These are phyloP conservation scores for Salminus brasiliensis DNA, from an alignment of 2,113 vertebrate species.

Conservation along the genomic window DNA sequence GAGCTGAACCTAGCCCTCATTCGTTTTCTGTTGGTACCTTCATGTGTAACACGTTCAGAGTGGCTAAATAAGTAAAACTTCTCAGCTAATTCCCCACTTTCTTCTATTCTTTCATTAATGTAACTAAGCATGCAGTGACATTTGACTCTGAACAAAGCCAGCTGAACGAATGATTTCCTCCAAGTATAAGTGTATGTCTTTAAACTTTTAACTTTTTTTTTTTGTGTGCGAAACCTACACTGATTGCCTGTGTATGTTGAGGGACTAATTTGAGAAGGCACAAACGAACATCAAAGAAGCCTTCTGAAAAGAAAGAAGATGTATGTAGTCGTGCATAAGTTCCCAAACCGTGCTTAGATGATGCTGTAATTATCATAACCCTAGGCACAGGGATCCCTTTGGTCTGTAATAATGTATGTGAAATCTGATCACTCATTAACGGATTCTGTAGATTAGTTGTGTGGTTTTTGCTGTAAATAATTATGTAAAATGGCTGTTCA, in stretches of 20 bases:
- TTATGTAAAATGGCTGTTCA: conserved; percentile 72
- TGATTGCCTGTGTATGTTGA: not conserved
- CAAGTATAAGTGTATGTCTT: conserved; percentile 21
- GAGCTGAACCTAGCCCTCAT: conserved; percentile 59
- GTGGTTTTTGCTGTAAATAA: conserved; percentile 75
- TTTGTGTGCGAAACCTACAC: not conserved
- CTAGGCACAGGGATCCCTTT: conserved; percentile 51
- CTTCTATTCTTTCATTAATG: conserved; percentile 15
- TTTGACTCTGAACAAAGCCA: conserved; percentile 15
- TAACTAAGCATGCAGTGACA: conserved; percentile 33
- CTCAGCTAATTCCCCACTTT: conserved; percentile 44
- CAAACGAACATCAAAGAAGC: not conserved
- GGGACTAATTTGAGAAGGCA: not conserved
- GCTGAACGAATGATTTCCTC: conserved; percentile 11
- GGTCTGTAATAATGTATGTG: conserved; percentile 68
- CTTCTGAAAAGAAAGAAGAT: not conserved
- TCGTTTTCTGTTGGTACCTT: conserved; percentile 60
- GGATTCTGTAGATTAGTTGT: conserved; percentile 76
- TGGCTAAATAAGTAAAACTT: conserved; percentile 48
- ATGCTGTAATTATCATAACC: conserved; percentile 58
- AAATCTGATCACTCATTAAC: conserved; percentile 82
- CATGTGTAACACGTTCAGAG: conserved; percentile 58
- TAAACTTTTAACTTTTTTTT: not conserved
- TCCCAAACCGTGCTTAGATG: conserved; percentile 59
- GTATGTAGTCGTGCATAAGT: conserved; percentile 15